phyloP scores from a whole-genome alignment of 2,113 vertebrate species.

The Ceyx melanurus region DNA sequence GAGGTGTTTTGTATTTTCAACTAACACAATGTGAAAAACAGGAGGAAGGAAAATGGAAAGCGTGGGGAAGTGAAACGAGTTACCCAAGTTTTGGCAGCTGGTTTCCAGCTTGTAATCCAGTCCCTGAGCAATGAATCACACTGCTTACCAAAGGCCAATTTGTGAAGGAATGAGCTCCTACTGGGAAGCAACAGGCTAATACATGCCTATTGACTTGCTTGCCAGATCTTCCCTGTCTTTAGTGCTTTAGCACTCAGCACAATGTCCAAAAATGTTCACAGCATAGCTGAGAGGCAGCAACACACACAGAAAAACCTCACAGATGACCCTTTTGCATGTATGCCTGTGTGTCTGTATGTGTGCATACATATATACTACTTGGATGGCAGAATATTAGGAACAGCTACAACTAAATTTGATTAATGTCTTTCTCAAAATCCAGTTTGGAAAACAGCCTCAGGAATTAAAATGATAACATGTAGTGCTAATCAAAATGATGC shows the following conservation, averaged over 20 bases:
- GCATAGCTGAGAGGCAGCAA: not conserved
- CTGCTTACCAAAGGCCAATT: constrained; percentile 56
- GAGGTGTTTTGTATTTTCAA: not conserved
- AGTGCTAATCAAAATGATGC: not conserved
- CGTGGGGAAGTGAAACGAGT: constrained; percentile 24
- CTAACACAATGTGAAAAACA: constrained; percentile 18
- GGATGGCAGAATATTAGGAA: not conserved
- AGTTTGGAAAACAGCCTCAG: not conserved
- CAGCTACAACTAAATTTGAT: constrained; percentile 1
- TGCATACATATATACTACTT: not conserved
- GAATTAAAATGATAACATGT: not conserved
- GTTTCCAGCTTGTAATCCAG: constrained; percentile 41
- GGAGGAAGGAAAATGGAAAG: constrained; percentile 15
- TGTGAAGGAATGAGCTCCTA: constrained; percentile 58
- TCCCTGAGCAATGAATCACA: constrained; percentile 54
- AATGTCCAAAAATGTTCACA: not conserved
- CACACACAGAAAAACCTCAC: not conserved
- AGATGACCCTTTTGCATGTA: not conserved
- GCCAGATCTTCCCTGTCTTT: constrained; percentile 36
- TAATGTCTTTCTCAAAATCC: constrained; percentile 15
- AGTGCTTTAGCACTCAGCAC: not conserved
- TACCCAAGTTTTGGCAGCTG: constrained; percentile 47
- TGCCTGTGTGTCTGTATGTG: not conserved
- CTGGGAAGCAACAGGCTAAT: constrained; percentile 55
- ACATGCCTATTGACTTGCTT: constrained; percentile 43